Conservation (phyloP, 2,113 vertebrate species). For the Nipponia nippon region DNA sequence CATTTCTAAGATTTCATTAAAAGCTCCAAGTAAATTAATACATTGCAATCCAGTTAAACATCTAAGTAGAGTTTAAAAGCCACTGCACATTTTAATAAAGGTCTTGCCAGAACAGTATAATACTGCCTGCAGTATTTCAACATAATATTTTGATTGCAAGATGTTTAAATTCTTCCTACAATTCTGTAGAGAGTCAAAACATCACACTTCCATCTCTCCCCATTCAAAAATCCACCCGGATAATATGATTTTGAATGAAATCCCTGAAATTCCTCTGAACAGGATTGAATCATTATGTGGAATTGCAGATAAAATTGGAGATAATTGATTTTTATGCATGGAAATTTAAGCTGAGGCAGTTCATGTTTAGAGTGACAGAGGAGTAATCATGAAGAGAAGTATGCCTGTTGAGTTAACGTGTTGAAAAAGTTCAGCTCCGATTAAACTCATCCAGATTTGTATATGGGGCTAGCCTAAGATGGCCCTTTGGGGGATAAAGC, state of each 20-base stretch:
- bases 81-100: neutral
- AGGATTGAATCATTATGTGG: neutral
- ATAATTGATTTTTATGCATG: neutral
- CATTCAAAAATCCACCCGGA: neutral
- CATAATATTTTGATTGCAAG: neutral
- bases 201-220: neutral
- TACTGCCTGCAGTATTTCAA: neutral
- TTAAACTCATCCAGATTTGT: neutral
- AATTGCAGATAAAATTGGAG: neutral
- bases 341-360: neutral
- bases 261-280: neutral
- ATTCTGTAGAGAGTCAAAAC: neutral
- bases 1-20: neutral
- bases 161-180: neutral
- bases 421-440: neutral
- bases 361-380: neutral
- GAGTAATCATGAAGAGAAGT: neutral
- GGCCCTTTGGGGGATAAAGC: neutral
- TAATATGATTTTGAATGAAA: conserved; percentile 8
- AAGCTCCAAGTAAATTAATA: neutral
- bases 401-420: neutral
- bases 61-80: neutral
- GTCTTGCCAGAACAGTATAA: neutral
- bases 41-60: neutral
- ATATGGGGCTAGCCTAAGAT: accelerated